Evolutionary conservation across 2,888 invertebrate genomes (phyloP).

Genomic region (Therioaphis trifolii): DNA sequence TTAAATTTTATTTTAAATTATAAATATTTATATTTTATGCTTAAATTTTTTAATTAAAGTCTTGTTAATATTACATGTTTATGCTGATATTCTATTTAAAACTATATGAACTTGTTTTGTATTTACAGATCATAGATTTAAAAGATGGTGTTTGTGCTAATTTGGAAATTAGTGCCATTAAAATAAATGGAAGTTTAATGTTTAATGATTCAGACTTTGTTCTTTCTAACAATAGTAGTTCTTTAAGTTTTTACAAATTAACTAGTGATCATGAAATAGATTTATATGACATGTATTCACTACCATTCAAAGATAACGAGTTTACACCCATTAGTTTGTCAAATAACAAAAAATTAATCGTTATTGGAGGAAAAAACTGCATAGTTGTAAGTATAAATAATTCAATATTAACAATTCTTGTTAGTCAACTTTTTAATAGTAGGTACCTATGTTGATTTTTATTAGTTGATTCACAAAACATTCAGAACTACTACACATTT

Average conservation of each 20-base stretch:
- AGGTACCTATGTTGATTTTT: background rate
- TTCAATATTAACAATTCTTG: background rate
- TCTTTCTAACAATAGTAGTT: constrained; percentile 8
- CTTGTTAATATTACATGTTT: background rate
- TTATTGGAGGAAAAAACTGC: constrained; percentile 31
- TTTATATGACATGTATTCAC: background rate
- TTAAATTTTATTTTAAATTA: background rate
- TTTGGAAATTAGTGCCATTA: background rate
- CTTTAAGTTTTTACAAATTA: constrained; percentile 23
- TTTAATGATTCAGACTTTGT: constrained; percentile 36
- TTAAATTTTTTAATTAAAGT: background rate
- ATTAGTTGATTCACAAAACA: constrained; percentile 35
- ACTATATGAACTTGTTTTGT: background rate
- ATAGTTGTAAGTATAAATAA: constrained; percentile 49
- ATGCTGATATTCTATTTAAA: no score
- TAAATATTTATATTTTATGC: no score
- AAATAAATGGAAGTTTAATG: constrained; percentile 45
- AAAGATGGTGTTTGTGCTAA: background rate
- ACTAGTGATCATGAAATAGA: background rate
- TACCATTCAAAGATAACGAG: no score
- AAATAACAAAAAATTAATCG: no score
- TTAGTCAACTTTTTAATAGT: constrained; percentile 1
- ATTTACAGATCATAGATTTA: constrained; percentile 46
- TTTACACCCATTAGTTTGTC: no score
- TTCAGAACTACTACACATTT: background rate